These are phyloP conservation scores for Portunus trituberculatus DNA, from an alignment of 1,140 invertebrate species.

Conservation along the genomic window DNA sequence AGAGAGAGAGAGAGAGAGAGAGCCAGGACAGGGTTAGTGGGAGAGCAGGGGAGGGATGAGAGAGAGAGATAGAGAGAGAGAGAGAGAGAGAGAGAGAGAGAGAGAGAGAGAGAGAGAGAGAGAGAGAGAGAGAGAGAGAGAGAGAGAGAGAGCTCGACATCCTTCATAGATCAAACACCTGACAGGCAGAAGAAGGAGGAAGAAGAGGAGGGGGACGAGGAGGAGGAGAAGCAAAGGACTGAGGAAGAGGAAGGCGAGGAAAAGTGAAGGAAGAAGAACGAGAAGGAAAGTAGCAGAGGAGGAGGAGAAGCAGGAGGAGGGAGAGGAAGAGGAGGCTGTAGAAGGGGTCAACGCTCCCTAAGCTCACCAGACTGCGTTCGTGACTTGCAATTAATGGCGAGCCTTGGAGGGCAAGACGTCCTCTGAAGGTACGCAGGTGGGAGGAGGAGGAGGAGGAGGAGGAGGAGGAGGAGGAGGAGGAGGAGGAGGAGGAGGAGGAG, in stretches of 20 bases:
- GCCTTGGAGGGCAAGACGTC: no score
- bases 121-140: not conserved
- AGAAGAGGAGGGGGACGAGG: not conserved
- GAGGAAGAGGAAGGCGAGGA: not conserved
- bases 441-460: no score
- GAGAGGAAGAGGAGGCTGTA: not conserved
- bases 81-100: slow-evolving; percentile 25
- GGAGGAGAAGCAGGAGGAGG: not conserved
- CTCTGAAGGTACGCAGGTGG: no score
- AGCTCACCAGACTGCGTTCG: no score
- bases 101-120: not conserved
- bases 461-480: no score
- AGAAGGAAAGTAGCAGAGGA: not conserved
- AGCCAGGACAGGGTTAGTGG: not conserved
- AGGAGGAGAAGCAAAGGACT: no score
- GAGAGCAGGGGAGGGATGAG: not conserved
- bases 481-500: no score
- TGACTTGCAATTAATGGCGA: no score
- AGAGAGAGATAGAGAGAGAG: not conserved
- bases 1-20: not conserved
- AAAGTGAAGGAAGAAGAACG: not conserved
- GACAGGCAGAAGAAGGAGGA: not conserved
- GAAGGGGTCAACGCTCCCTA: not conserved
- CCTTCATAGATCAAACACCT: not conserved
- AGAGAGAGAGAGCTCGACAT: slow-evolving; percentile 25